phyloP scores from a whole-genome alignment of 2,888 invertebrate species.

The Nasonia oneida region DNA sequence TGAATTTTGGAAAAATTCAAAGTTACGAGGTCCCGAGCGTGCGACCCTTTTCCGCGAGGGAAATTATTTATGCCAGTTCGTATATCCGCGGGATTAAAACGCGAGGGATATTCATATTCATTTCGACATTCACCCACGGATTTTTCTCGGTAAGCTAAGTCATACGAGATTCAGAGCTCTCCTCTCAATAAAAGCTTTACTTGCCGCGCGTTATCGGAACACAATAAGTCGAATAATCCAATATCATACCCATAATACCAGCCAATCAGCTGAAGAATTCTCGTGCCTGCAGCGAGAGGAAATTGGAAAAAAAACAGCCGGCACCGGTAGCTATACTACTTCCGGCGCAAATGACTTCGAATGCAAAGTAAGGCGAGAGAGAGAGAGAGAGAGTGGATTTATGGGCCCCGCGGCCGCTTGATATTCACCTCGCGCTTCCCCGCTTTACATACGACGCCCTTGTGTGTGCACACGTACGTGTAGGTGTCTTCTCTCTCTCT shows the following conservation, averaged over 20 bases:
- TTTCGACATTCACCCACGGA: not conserved
- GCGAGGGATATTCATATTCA: not conserved
- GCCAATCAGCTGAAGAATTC: not conserved
- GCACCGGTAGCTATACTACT: not conserved
- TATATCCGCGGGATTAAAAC: not conserved
- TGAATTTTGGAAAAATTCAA: not conserved
- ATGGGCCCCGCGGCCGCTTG: conserved; percentile 4
- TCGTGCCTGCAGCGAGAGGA: not conserved
- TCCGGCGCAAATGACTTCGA: conserved; percentile 34
- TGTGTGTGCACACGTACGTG: not conserved
- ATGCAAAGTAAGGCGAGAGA: not conserved
- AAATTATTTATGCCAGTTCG: not conserved
- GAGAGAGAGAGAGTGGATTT: not conserved
- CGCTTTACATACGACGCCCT: not conserved
- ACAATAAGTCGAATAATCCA: too few relatives aligned
- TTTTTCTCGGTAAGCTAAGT: too few relatives aligned
- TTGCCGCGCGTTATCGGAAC: too few relatives aligned
- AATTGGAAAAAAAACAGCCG: conserved; percentile 28
- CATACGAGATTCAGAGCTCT: too few relatives aligned
- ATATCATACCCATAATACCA: too few relatives aligned
- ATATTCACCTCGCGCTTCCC: conserved; percentile 28
- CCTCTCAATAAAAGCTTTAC: too few relatives aligned
- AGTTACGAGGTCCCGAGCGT: too few relatives aligned
- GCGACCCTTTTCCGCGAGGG: not conserved
- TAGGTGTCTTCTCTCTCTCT: not conserved